Evolutionary conservation across 1,140 invertebrate species (phyloP).

Genomic region (Rhopalosiphum padi): DNA sequence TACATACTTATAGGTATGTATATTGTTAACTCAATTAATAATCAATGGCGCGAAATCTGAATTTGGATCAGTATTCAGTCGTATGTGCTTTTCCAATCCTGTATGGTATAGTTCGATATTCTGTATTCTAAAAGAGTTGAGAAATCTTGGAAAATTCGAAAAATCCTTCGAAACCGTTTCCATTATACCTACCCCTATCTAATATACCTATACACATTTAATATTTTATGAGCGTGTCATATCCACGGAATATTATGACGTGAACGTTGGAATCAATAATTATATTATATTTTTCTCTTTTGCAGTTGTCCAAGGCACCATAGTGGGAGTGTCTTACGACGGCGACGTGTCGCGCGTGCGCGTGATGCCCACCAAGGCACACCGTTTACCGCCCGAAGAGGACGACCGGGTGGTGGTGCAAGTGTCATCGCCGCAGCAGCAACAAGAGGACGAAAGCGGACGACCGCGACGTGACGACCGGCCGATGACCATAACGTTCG

Average conservation of each 20-base stretch:
- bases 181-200: too few species aligned
- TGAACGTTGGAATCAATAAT: not conserved
- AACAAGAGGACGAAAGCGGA: not conserved
- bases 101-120: too few species aligned
- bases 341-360: slow-evolving; percentile 42
- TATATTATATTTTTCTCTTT: not conserved
- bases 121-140: too few species aligned
- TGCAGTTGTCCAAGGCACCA: slow-evolving; percentile 52
- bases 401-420: not conserved
- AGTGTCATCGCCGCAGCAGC: not conserved
- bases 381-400: slow-evolving; percentile 47
- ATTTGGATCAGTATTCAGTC: too few species aligned
- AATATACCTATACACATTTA: too few species aligned
- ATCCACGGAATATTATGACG: too few species aligned
- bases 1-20: too few species aligned
- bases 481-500: slow-evolving; percentile 40
- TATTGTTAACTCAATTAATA: too few species aligned
- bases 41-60: too few species aligned
- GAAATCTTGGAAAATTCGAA: too few species aligned
- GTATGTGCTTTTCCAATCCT: too few species aligned
- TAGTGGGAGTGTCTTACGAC: slow-evolving; percentile 51
- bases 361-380: slow-evolving; percentile 49
- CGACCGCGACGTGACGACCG: not conserved
- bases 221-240: too few species aligned
- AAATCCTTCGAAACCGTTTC: not conserved